Evolutionary conservation across 1,140 invertebrate species (phyloP).

Genomic region (Mesaphorura yosii): DNA sequence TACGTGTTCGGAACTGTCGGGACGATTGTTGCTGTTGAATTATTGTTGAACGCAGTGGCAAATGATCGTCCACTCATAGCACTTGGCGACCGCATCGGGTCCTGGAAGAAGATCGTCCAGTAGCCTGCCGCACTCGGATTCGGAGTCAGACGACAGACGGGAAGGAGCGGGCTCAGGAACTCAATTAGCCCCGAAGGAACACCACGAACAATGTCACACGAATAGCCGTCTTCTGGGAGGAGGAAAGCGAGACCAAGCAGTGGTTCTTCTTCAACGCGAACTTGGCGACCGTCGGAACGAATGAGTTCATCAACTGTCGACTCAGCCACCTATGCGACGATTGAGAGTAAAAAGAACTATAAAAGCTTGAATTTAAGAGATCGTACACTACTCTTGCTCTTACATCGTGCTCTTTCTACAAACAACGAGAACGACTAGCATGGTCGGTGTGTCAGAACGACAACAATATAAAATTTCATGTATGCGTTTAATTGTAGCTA

Average conservation of each 20-base stretch:
- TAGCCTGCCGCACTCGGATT: slow-evolving; percentile 75
- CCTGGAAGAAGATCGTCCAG: slow-evolving; percentile 32
- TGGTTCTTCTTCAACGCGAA: slow-evolving; percentile 59
- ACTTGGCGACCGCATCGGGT: slow-evolving; percentile 31
- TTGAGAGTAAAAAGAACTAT: slow-evolving; percentile 3
- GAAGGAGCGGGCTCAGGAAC: slow-evolving; percentile 75
- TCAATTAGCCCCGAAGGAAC: slow-evolving; percentile 85
- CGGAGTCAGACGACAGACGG: slow-evolving; percentile 73
- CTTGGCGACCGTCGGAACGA: slow-evolving; percentile 74
- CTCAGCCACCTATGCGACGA: slow-evolving; percentile 58
- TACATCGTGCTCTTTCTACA: too few species aligned
- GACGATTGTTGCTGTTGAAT: slow-evolving; percentile 12
- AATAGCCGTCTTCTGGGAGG: slow-evolving; percentile 94
- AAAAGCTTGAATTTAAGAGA: too few species aligned
- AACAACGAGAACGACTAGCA: too few species aligned
- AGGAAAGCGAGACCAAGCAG: slow-evolving; percentile 80
- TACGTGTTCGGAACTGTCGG: not conserved
- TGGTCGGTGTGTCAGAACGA: too few species aligned
- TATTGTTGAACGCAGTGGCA: slow-evolving; percentile 18
- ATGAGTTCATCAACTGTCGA: slow-evolving; percentile 85
- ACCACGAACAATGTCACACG: slow-evolving; percentile 86
- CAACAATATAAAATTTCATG: too few species aligned
- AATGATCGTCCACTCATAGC: slow-evolving; percentile 30
- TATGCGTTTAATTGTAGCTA: too few species aligned
- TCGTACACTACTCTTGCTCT: too few species aligned